Evolutionary conservation across 1,140 invertebrate species (phyloP).

Genomic region (Pogonognathellus flavescens): DNA sequence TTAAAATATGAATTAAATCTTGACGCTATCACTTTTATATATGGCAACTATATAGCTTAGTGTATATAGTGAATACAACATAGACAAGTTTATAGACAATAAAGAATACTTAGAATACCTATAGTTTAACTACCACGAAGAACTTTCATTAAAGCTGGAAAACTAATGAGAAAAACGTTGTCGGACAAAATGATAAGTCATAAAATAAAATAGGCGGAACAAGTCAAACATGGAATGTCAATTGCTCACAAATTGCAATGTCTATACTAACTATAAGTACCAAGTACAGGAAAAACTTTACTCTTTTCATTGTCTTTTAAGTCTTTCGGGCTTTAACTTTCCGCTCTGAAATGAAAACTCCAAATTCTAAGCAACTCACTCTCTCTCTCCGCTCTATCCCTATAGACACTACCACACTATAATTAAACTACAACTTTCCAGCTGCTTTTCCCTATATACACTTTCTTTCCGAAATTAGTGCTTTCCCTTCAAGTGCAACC

Average conservation of each 20-base stretch:
- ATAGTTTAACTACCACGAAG: background rate
- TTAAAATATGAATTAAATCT: too few relatives aligned
- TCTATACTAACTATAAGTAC: background rate
- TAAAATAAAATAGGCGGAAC: constrained; percentile 50
- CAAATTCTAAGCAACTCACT: background rate
- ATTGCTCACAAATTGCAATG: constrained; percentile 28
- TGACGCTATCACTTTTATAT: too few relatives aligned
- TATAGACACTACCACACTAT: background rate
- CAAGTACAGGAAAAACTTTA: constrained; percentile 16
- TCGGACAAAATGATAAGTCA: constrained; percentile 30
- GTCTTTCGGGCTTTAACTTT: constrained; percentile 40
- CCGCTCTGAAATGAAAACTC: background rate
- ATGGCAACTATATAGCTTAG: too few relatives aligned
- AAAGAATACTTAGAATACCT: too few relatives aligned
- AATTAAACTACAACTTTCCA: constrained; percentile 29
- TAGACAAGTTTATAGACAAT: too few relatives aligned
- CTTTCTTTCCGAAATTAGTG: background rate
- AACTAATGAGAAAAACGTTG: constrained; percentile 47
- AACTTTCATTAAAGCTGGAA: background rate
- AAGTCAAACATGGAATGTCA: constrained; percentile 40
- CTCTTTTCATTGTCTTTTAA: constrained; percentile 24
- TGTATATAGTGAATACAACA: too few relatives aligned
- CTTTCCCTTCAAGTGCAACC: background rate
- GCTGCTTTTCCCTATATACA: background rate
- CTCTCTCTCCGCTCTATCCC: background rate